Conservation (phyloP, 2,797 vertebrate species). For the Cirrhinus mrigala region DNA sequence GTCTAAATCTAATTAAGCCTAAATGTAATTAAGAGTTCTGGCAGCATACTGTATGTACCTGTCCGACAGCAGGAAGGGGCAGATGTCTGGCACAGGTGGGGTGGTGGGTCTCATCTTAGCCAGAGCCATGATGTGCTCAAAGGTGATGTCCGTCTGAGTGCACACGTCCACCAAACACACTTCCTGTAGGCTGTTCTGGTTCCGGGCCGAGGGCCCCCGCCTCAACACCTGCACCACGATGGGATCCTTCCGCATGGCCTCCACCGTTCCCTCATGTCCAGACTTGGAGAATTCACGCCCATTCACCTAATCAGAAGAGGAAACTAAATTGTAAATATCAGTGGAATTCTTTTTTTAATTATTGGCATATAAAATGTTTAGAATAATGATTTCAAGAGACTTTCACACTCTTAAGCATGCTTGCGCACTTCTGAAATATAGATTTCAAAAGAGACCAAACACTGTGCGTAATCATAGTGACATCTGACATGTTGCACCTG, state of each 20-base stretch:
- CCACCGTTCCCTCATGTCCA: slow-evolving; percentile 88
- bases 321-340: not conserved
- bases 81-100: slow-evolving; percentile 94
- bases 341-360: not conserved
- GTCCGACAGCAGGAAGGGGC: slow-evolving; percentile 95
- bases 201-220: slow-evolving; percentile 77
- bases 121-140: slow-evolving; percentile 95
- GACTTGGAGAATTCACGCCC: slow-evolving; percentile 91
- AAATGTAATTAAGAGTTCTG: not conserved
- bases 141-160: slow-evolving; percentile 97
- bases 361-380: not conserved
- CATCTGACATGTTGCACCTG: slow-evolving; percentile 48
- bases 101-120: slow-evolving; percentile 90
- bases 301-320: slow-evolving; percentile 82
- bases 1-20: slow-evolving; percentile 5
- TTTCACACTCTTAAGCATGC: not conserved
- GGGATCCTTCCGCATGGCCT: slow-evolving; percentile 92
- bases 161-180: slow-evolving; percentile 85
- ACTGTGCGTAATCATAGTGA: slow-evolving; percentile 42
- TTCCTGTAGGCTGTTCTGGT: slow-evolving; percentile 76
- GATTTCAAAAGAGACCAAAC: slow-evolving; percentile 39
- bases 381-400: not conserved
- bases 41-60: slow-evolving; percentile 78
- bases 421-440: slow-evolving; percentile 9
- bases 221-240: slow-evolving; percentile 93